A percentile compares a stretch with the other conserved stretches of the same genome.
phyloP scores from a whole-genome alignment of 2,113 vertebrate genomes.

The Rhea pennata region DNA sequence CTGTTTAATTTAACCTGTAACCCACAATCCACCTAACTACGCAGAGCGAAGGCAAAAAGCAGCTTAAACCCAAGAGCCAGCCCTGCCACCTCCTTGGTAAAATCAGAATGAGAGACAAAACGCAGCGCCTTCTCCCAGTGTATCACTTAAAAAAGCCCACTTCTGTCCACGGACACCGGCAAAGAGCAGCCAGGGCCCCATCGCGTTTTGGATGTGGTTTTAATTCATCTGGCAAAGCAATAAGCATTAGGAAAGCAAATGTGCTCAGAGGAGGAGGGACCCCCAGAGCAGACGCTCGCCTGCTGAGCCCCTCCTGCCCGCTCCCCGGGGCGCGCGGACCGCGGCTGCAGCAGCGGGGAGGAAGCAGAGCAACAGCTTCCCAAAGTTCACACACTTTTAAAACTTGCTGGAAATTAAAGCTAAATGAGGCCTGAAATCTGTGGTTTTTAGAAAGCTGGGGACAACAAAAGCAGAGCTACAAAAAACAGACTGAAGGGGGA shows the following conservation, averaged over 20 bases:
- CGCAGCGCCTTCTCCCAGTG: not conserved
- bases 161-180: not conserved
- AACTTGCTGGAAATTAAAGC: slow-evolving; percentile 3
- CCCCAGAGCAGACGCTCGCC: too few relatives aligned
- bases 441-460: not conserved
- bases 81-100: not conserved
- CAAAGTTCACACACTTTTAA: not conserved
- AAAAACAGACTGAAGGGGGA: not conserved
- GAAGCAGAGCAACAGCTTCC: not conserved
- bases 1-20: not conserved
- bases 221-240: not conserved
- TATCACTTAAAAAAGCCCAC: not conserved
- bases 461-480: not conserved
- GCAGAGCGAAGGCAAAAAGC: not conserved
- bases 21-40: not conserved
- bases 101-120: not conserved
- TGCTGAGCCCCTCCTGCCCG: too few relatives aligned
- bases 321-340: not conserved
- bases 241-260: not conserved
- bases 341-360: not conserved
- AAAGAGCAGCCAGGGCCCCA: not conserved
- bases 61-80: not conserved
- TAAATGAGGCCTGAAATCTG: not conserved
- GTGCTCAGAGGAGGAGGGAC: not conserved
- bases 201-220: not conserved